Evolutionary conservation across 2,113 vertebrate genomes (phyloP).

Genomic region (Lanius collurio): DNA sequence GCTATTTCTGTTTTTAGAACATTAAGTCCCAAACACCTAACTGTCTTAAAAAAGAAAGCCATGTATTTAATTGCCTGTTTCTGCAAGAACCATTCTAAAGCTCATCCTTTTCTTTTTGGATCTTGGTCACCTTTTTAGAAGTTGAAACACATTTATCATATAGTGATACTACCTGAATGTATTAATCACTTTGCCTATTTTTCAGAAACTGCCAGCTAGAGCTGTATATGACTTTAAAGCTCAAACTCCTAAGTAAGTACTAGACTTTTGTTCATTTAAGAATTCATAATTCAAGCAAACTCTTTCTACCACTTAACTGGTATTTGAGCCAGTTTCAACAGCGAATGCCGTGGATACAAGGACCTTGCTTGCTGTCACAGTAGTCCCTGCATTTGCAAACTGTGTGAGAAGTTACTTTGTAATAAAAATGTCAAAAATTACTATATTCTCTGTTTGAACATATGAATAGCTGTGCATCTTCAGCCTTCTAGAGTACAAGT

Average conservation of each 20-base stretch:
- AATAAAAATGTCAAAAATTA: neutral
- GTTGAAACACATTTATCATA: neutral
- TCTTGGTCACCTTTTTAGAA: neutral
- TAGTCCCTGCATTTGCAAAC: neutral
- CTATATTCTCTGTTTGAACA: neutral
- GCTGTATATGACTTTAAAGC: slow-evolving; percentile 99
- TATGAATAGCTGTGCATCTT: neutral
- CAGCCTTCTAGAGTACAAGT: neutral
- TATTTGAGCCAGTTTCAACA: neutral
- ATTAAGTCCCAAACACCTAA: neutral
- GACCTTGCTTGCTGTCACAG: neutral
- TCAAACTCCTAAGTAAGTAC: slow-evolving; percentile 97
- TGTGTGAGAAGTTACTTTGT: neutral
- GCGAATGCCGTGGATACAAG: neutral
- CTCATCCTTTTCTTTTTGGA: neutral
- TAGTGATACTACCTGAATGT: neutral
- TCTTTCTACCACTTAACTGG: neutral
- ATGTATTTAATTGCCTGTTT: neutral
- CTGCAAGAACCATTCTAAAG: neutral
- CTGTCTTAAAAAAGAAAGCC: neutral
- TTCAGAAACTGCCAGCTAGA: slow-evolving; percentile 94
- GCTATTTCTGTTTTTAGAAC: neutral
- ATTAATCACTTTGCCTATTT: slow-evolving; percentile 68
- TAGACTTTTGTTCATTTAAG: neutral
- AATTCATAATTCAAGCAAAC: neutral